These are phyloP conservation scores for Tenebrio molitor DNA, from an alignment of 1,140 invertebrate species.

Conservation along the genomic window DNA sequence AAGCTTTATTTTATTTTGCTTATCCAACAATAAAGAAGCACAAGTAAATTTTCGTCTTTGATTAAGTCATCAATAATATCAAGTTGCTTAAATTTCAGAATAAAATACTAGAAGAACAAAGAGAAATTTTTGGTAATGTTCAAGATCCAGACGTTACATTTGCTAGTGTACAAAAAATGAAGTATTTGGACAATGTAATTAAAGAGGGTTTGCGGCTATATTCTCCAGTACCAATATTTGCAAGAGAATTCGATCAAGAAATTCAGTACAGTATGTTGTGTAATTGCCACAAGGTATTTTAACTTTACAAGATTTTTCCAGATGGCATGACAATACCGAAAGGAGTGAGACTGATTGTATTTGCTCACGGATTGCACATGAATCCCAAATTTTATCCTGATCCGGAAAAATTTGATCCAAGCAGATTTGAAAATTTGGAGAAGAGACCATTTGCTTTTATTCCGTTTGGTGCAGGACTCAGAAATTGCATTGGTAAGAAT, in stretches of 20 bases:
- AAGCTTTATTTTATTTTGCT: constrained; percentile 71
- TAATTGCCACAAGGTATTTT: not conserved
- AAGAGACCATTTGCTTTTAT: constrained; percentile 71
- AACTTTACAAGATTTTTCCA: not conserved
- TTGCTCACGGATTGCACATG: constrained; percentile 71
- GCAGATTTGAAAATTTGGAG: constrained; percentile 77
- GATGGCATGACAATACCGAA: constrained; percentile 43
- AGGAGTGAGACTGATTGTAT: constrained; percentile 28
- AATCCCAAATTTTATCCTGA: constrained; percentile 75
- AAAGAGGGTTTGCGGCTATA: too few species aligned
- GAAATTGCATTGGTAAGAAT: constrained; percentile 66
- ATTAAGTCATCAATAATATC: too few species aligned
- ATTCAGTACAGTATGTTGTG: constrained; percentile 39
- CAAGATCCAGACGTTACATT: constrained; percentile 66
- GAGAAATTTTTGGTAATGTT: constrained; percentile 69
- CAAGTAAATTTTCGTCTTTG: too few species aligned
- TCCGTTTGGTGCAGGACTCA: too few species aligned
- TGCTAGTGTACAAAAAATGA: constrained; percentile 72
- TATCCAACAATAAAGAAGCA: constrained; percentile 72
- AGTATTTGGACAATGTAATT: too few species aligned
- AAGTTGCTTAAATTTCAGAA: constrained; percentile 66
- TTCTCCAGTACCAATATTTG: constrained; percentile 75
- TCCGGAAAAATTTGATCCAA: too few species aligned
- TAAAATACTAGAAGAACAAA: constrained; percentile 72
- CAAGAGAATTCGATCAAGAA: constrained; percentile 65